Conservation (phyloP, 2,113 vertebrate species). For the Ciconia boyciana region DNA sequence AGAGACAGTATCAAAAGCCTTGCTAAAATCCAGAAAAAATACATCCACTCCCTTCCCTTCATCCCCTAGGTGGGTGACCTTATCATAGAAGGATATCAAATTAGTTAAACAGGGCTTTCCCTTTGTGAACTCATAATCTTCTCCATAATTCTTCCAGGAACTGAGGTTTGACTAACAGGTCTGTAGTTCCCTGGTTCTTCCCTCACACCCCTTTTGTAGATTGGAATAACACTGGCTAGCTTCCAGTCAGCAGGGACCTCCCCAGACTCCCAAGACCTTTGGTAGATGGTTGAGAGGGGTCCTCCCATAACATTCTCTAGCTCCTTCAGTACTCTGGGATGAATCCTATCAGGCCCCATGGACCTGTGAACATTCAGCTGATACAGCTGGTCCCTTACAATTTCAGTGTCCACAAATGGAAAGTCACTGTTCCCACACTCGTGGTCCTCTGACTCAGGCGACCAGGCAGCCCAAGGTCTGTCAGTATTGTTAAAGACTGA, state of each 20-base stretch:
- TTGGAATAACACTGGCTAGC: background rate
- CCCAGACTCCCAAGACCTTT: background rate
- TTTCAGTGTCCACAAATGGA: background rate
- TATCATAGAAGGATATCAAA: background rate
- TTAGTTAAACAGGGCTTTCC: background rate
- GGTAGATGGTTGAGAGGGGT: background rate
- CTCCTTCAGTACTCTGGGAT: background rate
- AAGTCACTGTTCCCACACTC: background rate
- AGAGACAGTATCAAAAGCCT: background rate
- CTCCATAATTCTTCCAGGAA: background rate
- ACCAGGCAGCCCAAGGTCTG: rapidly evolving
- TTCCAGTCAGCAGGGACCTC: background rate
- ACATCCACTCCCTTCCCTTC: background rate
- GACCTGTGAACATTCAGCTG: background rate
- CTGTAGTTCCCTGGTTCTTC: background rate
- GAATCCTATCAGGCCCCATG: background rate
- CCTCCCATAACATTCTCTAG: background rate
- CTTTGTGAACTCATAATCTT: background rate
- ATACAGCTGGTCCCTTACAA: background rate
- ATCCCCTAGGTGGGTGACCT: background rate
- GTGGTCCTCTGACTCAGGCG: background rate
- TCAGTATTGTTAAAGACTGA: background rate
- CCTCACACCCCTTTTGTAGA: background rate
- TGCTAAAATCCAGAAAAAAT: background rate
- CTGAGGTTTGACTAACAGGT: background rate